Evolutionary conservation across 2,113 vertebrate genomes (phyloP), one percentile per base, ranked within the genome.

Genomic region (Clarias macrocephalus): DNA sequence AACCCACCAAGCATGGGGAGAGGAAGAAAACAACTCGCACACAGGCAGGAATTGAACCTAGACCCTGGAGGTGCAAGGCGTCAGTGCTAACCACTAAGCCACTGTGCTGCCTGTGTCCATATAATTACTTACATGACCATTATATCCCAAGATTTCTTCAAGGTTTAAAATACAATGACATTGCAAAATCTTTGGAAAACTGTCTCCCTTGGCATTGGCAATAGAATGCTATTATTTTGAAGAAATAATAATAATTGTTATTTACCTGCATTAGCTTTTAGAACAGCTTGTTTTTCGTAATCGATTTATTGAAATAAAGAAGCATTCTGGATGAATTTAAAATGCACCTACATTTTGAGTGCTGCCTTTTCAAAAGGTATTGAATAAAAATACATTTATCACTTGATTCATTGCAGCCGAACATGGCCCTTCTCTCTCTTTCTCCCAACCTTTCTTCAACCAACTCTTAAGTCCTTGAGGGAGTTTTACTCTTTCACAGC

Each of bases 401-500:
- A 42, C 19, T 10, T 75, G 48, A 48, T 75, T 21, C 37, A 16
- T 48, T 75, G 48, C 37, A 75, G 28, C 72, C 19, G 19, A 73
- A 37, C 70, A 19, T 9, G 6, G 4, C 25, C 11, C n/a, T 70
- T 19, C 6, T 42, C 7, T 72, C 16, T 37, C 0, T 48, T 42
- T 75, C 33, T 73, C 33, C 10, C 19, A 37, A 62, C 63, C 33
- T 54, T 85, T 28, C 60, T 30, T 85, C 23, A 25, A 52, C 25
- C 37, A 82, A 82, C 60, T 66, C 42, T 48, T 77, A 85, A 56
- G 28, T 65, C 72, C 60, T 57, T 77, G 72, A 66, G 70, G 72
- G 60, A n/a, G 19, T 75, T 65, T 83, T 28, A 73, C 63, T 56
- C 42, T 65, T 79, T 85, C 42, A 30, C 30, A 28, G 73, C 73